Evolutionary conservation across 2,888 invertebrate genomes (phyloP), one percentile per base, ranked within the genome.

Genomic region (Periphyllus acericola): DNA sequence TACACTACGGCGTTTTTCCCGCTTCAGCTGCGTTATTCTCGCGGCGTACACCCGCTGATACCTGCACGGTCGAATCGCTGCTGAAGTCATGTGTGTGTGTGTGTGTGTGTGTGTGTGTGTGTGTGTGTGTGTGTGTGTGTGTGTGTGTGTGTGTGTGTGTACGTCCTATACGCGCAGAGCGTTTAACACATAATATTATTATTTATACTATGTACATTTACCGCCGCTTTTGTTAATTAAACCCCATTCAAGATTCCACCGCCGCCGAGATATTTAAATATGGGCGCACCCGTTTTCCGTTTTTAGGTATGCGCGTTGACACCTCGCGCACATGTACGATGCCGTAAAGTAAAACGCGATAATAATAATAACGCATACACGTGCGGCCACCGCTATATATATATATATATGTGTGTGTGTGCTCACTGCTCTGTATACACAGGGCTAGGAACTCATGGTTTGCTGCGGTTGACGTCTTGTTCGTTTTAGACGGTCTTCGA

Each of bases 161-260:
- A 25, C 21, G 21, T 60, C 21, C 4, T 25, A 60, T 21, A 60
- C 25, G 25, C 46, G 46, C 46, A 46, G 46, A 14, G 46, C 46
- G 1, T 46, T 14, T 11, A 14, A 46, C 46, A 46, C 46, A 46
- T 46, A 46, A 14, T 60, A 60, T 60, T 60, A 21, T 60, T 60
- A 6, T 60, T 80, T 60, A 29, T 46, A 40, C n/a, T 60, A 60
- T 60, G 19, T 60, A 60, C 60, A 25, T 25, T 60, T 6, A 46
- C 14, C 14, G 60, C n/a, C 46, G 60, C 25, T 46, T n/a, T 68
- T 46, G 82, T 72, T 72, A 72, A 36, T 83, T 83, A 83, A 83
- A 83, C 74, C 83, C 72, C 72, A 83, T 83, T 83, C 72, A 74
- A 74, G 74, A 60, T 60, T 60, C 25, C 52, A 25, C n/a, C 71